Conservation (phyloP, 2,113 vertebrate species). For the Menura novaehollandiae region DNA sequence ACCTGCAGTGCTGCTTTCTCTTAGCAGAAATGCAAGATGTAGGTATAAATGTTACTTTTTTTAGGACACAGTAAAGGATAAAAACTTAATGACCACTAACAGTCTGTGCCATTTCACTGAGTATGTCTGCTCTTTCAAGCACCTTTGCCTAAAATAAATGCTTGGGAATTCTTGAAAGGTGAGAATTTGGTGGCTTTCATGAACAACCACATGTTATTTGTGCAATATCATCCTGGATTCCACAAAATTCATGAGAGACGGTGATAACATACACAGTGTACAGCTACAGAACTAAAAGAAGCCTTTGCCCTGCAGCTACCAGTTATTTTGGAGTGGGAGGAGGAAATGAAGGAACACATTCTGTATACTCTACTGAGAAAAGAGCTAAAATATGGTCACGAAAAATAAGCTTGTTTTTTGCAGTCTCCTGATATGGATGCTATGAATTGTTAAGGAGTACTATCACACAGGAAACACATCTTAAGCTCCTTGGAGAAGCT, state of each 20-base stretch:
- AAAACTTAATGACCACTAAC: neutral
- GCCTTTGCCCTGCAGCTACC: neutral
- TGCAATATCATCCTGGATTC: neutral
- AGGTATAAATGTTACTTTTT: neutral
- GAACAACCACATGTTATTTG: neutral
- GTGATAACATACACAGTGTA: neutral
- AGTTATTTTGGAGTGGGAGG: neutral
- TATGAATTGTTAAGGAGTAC: neutral
- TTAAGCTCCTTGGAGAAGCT: neutral
- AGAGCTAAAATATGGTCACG: neutral
- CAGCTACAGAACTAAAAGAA: neutral
- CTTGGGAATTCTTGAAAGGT: neutral
- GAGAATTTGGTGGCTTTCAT: neutral
- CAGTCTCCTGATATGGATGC: neutral
- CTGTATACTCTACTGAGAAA: neutral
- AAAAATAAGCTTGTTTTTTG: neutral
- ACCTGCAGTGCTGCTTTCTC: neutral
- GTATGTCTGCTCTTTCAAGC: neutral
- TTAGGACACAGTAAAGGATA: neutral
- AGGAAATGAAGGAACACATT: neutral
- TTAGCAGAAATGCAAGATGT: neutral
- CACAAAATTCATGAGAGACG: neutral
- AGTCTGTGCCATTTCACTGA: neutral
- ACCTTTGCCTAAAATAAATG: neutral
- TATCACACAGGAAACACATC: constrained; percentile 38